Conservation (phyloP, 2,888 invertebrate species). For the Pyrocoelia pectoralis region DNA sequence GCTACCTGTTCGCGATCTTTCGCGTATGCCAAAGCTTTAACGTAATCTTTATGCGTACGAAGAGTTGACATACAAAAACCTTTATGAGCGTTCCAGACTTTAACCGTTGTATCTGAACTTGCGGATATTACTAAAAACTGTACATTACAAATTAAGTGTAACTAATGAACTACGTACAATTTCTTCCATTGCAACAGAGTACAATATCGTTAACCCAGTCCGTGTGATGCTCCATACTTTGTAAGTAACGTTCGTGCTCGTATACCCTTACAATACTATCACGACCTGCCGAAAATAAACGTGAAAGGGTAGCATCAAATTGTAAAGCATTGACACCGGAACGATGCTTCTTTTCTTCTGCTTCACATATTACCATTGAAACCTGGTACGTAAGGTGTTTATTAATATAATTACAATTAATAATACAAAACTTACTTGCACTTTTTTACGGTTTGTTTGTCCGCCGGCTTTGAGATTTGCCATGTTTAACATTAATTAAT, state of each 20-base stretch:
- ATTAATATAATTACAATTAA: too few species aligned
- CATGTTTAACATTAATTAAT: constrained; percentile 44
- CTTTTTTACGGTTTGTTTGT: constrained; percentile 58
- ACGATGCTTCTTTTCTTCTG: constrained; percentile 91
- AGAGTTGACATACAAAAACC: constrained; percentile 99
- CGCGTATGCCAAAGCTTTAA: constrained; percentile 96
- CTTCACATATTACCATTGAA: constrained; percentile 97
- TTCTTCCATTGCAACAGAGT: constrained; percentile 95
- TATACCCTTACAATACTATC: constrained; percentile 97
- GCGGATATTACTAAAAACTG: constrained; percentile 89
- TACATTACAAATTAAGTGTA: too few species aligned
- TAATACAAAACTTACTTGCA: constrained; percentile 54
- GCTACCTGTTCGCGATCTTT: constrained; percentile 96
- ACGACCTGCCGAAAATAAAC: constrained; percentile 94
- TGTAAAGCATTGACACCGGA: constrained; percentile 97
- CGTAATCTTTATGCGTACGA: constrained; percentile 98
- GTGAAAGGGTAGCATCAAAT: constrained; percentile 84
- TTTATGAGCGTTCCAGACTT: constrained; percentile 99
- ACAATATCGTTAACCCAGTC: constrained; percentile 99
- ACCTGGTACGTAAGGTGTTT: too few species aligned
- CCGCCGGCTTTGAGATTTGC: constrained; percentile 55
- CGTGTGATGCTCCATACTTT: constrained; percentile 99
- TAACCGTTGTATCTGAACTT: constrained; percentile 98
- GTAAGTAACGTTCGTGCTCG: constrained; percentile 86
- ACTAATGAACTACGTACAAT: constrained; percentile 68